These are phyloP conservation scores for Perca flavescens DNA, from an alignment of 2,113 vertebrate species.

Conservation along the genomic window DNA sequence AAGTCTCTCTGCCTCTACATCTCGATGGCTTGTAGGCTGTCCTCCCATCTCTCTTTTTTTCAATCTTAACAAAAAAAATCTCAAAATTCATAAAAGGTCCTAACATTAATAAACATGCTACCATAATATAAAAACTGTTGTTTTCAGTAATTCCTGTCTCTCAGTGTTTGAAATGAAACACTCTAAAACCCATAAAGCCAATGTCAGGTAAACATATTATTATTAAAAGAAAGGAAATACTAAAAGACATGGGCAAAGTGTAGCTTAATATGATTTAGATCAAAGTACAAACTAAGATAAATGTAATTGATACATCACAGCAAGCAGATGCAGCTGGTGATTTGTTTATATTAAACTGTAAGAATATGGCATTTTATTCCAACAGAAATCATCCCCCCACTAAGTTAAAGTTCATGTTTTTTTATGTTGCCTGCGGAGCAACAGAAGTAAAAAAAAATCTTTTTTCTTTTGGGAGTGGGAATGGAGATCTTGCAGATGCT, in stretches of 20 bases:
- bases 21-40: constrained; percentile 33
- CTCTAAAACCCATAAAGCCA: constrained; percentile 37
- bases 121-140: constrained; percentile 30
- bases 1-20: constrained; percentile 30
- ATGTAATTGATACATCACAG: constrained; percentile 57
- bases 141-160: constrained; percentile 18
- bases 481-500: constrained; percentile 28
- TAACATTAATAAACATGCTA: constrained; percentile 52
- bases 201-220: constrained; percentile 38
- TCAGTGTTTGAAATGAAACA: constrained; percentile 32
- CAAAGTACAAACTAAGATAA: constrained; percentile 46
- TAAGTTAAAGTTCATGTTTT: background rate
- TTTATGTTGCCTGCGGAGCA: constrained; percentile 32
- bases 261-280: constrained; percentile 24
- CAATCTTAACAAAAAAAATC: constrained; percentile 27
- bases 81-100: constrained; percentile 12
- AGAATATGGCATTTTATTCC: constrained; percentile 67
- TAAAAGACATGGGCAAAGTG: constrained; percentile 33
- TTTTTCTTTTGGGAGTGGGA: constrained; percentile 16
- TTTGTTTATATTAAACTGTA: constrained; percentile 41
- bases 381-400: constrained; percentile 23
- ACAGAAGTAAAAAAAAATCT: constrained; percentile 4
- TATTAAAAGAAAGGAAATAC: constrained; percentile 40
- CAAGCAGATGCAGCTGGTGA: constrained; percentile 47
- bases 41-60: constrained; percentile 5